These are phyloP conservation scores for Drosophila niveifrons DNA, from an alignment of 2,888 invertebrate genomes.

Conservation along the genomic window DNA sequence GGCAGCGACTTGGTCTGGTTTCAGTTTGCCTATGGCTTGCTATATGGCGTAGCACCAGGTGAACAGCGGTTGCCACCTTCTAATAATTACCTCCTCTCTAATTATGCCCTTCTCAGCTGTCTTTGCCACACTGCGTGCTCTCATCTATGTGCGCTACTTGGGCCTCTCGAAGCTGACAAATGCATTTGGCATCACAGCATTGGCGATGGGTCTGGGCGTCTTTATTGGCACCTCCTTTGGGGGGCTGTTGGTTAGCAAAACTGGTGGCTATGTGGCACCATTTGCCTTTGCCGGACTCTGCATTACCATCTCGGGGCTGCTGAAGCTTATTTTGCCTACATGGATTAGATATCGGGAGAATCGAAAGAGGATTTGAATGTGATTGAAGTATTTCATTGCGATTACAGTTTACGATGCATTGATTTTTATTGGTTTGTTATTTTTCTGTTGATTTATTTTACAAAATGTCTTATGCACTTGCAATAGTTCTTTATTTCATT, in stretches of 20 bases:
- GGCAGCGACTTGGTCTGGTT: slow-evolving; percentile 79
- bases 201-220: slow-evolving; percentile 91
- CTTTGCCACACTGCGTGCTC: slow-evolving; percentile 90
- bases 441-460: slow-evolving; percentile 58
- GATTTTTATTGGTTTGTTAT: slow-evolving; percentile 44
- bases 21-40: slow-evolving; percentile 74
- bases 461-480: slow-evolving; percentile 62
- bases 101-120: slow-evolving; percentile 87
- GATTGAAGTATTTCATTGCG: slow-evolving; percentile 1
- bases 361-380: slow-evolving; percentile 16
- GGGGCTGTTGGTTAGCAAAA: slow-evolving; percentile 74
- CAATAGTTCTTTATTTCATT: slow-evolving; percentile 48
- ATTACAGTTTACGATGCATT: slow-evolving; percentile 54
- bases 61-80: not conserved
- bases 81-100: not conserved
- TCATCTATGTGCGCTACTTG: slow-evolving; percentile 91
- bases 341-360: slow-evolving; percentile 25
- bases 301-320: slow-evolving; percentile 68
- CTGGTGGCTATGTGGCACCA: slow-evolving; percentile 54
- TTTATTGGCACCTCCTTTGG: slow-evolving; percentile 87
- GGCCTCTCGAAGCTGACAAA: slow-evolving; percentile 92
- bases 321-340: slow-evolving; percentile 73
- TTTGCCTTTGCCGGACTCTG: slow-evolving; percentile 79
- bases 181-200: slow-evolving; percentile 90
- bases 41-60: slow-evolving; percentile 81